Percentiles rank a stretch among this genome's conserved stretches.
Evolutionary conservation across 2,797 vertebrate species (phyloP).

Genomic region (Thamnophis elegans): DNA sequence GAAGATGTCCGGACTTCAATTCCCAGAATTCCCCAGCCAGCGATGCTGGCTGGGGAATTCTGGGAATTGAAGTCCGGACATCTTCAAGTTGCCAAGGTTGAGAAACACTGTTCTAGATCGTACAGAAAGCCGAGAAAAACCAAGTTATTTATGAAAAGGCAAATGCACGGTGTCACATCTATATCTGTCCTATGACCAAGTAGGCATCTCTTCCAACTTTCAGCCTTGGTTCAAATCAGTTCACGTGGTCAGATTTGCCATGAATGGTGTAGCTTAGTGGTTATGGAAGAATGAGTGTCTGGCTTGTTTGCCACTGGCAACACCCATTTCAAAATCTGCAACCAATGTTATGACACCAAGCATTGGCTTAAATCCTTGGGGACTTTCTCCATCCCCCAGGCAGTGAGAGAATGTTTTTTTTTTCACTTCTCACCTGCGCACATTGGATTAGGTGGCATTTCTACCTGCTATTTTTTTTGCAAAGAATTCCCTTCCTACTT

Average conservation of each 20-base stretch:
- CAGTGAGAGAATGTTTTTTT: not conserved
- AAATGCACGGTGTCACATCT: not conserved
- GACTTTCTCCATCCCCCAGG: not conserved
- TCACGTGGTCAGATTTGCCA: not conserved
- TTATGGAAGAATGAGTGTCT: not conserved
- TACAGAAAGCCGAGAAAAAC: no score
- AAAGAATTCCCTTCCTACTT: not conserved
- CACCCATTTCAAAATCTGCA: not conserved
- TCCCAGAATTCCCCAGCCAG: no score
- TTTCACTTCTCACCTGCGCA: not conserved
- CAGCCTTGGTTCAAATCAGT: not conserved
- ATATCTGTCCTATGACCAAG: not conserved
- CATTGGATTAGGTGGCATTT: not conserved
- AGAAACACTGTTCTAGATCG: no score
- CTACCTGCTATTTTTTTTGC: not conserved
- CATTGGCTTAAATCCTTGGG: not conserved
- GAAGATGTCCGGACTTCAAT: no score
- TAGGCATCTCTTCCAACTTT: not conserved
- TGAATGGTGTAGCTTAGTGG: not conserved
- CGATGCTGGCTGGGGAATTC: no score
- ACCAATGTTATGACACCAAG: not conserved
- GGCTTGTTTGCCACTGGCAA: not conserved
- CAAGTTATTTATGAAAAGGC: not conserved
- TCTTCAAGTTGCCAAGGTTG: no score
- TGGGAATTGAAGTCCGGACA: no score